These are phyloP conservation scores for Sorex araneus DNA, from an alignment of 2,113 vertebrate species.

Conservation along the genomic window DNA sequence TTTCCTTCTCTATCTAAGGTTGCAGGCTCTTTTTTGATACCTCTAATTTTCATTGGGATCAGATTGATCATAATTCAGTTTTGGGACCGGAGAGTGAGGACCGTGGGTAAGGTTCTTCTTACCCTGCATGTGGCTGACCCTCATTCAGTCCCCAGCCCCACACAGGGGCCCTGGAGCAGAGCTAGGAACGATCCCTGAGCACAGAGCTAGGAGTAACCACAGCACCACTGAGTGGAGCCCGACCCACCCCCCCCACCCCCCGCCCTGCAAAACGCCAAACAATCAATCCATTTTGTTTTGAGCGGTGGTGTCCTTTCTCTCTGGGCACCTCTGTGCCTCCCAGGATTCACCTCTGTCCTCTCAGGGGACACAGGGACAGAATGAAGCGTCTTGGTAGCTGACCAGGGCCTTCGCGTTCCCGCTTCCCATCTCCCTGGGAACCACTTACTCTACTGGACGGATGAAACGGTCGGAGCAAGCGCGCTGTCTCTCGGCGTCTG, in stretches of 20 bases:
- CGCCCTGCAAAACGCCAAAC: too few species aligned
- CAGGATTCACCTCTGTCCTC: neutral
- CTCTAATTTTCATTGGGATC: neutral
- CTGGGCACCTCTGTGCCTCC: neutral
- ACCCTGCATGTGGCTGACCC: too few species aligned
- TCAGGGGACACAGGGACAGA: neutral
- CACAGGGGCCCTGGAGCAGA: too few species aligned
- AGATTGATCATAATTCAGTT: neutral
- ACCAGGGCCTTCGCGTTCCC: neutral
- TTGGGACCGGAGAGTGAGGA: neutral
- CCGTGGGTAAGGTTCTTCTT: neutral
- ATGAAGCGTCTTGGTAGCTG: neutral
- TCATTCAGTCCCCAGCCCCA: too few species aligned
- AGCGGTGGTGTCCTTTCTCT: neutral
- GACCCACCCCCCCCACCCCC: too few species aligned
- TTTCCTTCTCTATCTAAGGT: too few species aligned
- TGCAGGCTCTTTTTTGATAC: neutral
- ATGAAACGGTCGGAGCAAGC: neutral
- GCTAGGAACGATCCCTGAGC: too few species aligned
- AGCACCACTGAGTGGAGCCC: too few species aligned
- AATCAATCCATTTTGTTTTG: neutral
- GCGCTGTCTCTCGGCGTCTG: neutral
- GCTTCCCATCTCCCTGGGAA: neutral
- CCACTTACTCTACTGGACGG: neutral
- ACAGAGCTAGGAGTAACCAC: too few species aligned